Base-by-base conservation (phyloP, 2,797 vertebrate genomes). In the Pampus argenteus region DNA sequence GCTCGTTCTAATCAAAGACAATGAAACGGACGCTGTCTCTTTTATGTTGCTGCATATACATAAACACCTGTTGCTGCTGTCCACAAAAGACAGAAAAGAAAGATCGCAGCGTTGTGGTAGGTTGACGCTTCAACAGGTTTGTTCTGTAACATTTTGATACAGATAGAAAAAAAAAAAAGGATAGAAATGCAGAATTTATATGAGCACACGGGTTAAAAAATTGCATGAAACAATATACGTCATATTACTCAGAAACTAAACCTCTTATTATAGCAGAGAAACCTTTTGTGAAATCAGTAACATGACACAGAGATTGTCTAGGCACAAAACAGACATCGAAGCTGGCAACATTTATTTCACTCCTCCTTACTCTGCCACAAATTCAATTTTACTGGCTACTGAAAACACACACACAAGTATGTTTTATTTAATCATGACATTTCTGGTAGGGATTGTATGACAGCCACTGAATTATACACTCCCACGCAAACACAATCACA, bases 371-470 rank as follows among this genome's bases (percentile, higher is more conserved):
- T n/a, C n/a, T 77, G 71, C 68, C 67, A 66, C 11, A 76, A 85
- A 80, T 72, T 66, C 44, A 9, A 66, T 84, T 75, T 76, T 73
- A 81, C 63, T 65, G 67, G 69, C 76, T 10, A 17, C 26, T 52
- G 22, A 52, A 73, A 78, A 82, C 22, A 20, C 54, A 42, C 54
- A 42, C 40, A 48, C n/a, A n/a, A n/a, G n/a, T n/a, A 66, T 55
- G 63, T 61, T 82, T 82, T 60, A 71, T 76, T 75, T 72, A 80
- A 74, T 76, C 20, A 22, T 47, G 68, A 64, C 58, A 61, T 47
- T 44, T 59, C 72, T 71, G 56, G 14, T 28, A 58, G 74, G 66
- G 71, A 61, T 22, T 56, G 17, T 36, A 52, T 63, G 62, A 79
- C 68, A 76, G 14, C 26, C 13, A 5, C 58, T 44, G 28, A 66